Evolutionary conservation across 2,797 vertebrate genomes (phyloP).

Genomic region (Peromyscus nudipes): DNA sequence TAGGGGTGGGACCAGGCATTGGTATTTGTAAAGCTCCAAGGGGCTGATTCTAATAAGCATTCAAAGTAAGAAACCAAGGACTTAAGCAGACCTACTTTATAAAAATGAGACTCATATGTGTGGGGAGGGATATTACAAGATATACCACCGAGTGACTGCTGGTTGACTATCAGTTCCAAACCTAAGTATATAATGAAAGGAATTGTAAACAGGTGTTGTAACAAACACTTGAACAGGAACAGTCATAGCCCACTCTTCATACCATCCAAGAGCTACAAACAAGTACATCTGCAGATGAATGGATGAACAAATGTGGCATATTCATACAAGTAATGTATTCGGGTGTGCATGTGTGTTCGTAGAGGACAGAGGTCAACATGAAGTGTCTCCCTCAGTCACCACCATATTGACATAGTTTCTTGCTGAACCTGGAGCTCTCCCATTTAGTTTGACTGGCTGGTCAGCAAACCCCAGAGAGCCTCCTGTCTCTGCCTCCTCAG

Average conservation of each 20-base stretch:
- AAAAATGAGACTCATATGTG: conserved; percentile 23
- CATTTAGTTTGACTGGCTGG: neutral
- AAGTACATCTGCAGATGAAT: neutral
- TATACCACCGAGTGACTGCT: neutral
- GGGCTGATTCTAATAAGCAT: neutral
- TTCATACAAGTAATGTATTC: neutral
- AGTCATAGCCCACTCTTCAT: neutral
- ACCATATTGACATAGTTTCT: neutral
- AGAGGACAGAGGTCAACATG: neutral
- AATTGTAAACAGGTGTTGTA: neutral
- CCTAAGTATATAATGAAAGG: neutral
- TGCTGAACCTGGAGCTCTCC: neutral
- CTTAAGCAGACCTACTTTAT: neutral
- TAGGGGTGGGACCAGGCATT: neutral
- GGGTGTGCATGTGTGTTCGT: neutral
- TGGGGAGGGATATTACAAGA: neutral
- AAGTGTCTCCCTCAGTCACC: neutral
- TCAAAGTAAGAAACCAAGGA: neutral
- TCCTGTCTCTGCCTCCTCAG: neutral
- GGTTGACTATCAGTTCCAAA: neutral
- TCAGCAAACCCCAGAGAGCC: neutral
- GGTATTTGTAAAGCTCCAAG: neutral
- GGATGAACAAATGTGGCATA: conserved; percentile 4
- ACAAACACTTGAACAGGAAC: neutral
- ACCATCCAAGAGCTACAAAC: conserved; percentile 1